phyloP scores from a whole-genome alignment of 1,140 invertebrate species.

The Apis cerana region DNA sequence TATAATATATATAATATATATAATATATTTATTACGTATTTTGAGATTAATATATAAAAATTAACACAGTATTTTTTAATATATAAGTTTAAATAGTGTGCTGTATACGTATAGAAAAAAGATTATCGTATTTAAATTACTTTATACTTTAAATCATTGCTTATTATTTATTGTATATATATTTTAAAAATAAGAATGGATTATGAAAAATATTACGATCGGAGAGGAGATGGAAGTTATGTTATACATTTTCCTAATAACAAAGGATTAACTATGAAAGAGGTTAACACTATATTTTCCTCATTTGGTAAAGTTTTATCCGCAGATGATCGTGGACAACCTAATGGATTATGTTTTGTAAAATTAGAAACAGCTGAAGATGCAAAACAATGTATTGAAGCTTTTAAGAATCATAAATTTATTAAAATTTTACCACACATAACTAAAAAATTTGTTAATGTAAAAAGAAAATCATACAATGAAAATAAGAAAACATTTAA shows the following conservation, averaged over 20 bases:
- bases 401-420: neutral
- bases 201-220: constrained; percentile 26
- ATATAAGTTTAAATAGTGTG: neutral
- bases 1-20: too few relatives aligned
- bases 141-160: neutral
- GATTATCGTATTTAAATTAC: neutral
- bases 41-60: neutral
- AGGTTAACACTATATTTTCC: constrained; percentile 52
- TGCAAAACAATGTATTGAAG: constrained; percentile 6
- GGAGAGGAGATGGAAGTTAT: neutral
- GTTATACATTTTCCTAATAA: constrained; percentile 54
- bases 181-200: constrained; percentile 21
- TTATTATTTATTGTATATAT: neutral
- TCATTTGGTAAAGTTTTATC: constrained; percentile 47
- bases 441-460: neutral
- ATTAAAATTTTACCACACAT: constrained; percentile 50
- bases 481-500: neutral
- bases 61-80: neutral
- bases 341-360: constrained; percentile 47
- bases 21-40: too few relatives aligned
- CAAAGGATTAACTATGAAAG: neutral
- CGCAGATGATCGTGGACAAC: constrained; percentile 9
- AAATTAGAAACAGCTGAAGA: constrained; percentile 31
- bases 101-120: neutral
- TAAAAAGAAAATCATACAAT: neutral